Conservation (phyloP, 2,113 vertebrate genomes). For the Anseranas semipalmata region DNA sequence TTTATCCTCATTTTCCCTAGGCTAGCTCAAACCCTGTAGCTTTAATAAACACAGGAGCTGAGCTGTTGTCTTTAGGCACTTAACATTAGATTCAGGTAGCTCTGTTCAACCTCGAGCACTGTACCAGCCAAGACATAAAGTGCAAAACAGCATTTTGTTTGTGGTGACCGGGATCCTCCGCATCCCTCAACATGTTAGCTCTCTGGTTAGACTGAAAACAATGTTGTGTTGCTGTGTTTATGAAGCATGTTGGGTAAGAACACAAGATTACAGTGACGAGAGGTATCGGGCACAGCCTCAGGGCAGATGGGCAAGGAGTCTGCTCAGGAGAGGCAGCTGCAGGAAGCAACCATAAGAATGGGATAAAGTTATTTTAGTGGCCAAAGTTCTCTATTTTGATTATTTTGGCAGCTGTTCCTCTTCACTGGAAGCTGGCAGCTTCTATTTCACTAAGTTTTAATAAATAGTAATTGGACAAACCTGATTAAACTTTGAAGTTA, state of each 20-base stretch:
- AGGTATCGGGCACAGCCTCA: fast-evolving
- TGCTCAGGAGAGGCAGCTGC: not conserved
- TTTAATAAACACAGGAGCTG: not conserved
- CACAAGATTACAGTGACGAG: fast-evolving
- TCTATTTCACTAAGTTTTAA: not conserved
- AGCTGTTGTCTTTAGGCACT: not conserved
- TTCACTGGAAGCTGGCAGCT: not conserved
- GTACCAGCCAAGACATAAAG: not conserved
- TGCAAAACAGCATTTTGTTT: not conserved
- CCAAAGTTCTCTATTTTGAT: not conserved
- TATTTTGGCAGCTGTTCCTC: not conserved
- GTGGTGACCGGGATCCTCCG: not conserved
- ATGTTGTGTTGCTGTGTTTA: fast-evolving
- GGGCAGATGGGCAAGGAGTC: not conserved
- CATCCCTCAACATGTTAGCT: not conserved
- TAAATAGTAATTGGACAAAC: not conserved
- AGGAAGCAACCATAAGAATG: not conserved
- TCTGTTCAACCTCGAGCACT: not conserved
- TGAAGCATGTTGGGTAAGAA: not conserved
- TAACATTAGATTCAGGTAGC: not conserved
- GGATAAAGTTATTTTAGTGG: not conserved
- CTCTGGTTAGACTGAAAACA: not conserved
- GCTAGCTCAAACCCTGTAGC: not conserved
- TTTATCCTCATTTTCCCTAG: not conserved
- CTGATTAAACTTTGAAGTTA: not conserved